Base-by-base conservation (phyloP, 2,888 invertebrate species). In the Hofmannophila pseudospretella region DNA sequence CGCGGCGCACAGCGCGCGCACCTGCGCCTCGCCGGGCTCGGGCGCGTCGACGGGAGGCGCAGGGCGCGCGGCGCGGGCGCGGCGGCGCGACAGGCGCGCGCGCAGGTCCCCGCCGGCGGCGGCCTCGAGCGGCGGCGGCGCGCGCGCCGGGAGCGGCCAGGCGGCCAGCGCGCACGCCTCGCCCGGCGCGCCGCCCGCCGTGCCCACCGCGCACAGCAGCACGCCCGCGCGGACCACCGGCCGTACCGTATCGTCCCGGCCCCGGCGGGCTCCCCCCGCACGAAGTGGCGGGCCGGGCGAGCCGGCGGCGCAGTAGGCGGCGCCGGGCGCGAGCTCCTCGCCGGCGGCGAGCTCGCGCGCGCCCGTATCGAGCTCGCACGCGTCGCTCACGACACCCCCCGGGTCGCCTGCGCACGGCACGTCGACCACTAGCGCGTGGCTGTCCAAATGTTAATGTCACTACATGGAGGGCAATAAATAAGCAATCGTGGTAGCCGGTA, bases 81-180 rank as follows among this genome's bases (percentile, higher is more conserved):
- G n/a, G 23, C n/a, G 23, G 8, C 32, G 50, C 19, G 40, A 38
- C 16, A 42, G 48, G 26, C 32, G 44, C 19, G 54, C 53, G 23
- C 38, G 41, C 32, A 56, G 45, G 32, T 39, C 47, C 29, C 54
- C 50, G 41, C 47, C 47, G 38, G 41, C 41, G 19, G 44, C 41
- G 19, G 41, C 38, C 27, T 26, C 30, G 16, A 36, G 30, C 28
- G 40, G 42, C 34, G 44, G 31, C 39, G 30, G 29, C n/a, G 36
- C 35, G n/a, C 36, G 31, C 9, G 46, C 39, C 7, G 45, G 10
- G 51, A 69, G 45, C 25, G 38, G 36, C 76, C 74, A 70, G 44
- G 49, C 45, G 38, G 51, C 41, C 44, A 69, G 49, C 38, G 44
- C 50, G 13, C 51, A 39, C 9, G 54, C 58, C 23, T 39, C 51